Evolutionary conservation across 2,113 vertebrate genomes (phyloP), one percentile per base, ranked within the genome.

Genomic region (Peromyscus maniculatus): DNA sequence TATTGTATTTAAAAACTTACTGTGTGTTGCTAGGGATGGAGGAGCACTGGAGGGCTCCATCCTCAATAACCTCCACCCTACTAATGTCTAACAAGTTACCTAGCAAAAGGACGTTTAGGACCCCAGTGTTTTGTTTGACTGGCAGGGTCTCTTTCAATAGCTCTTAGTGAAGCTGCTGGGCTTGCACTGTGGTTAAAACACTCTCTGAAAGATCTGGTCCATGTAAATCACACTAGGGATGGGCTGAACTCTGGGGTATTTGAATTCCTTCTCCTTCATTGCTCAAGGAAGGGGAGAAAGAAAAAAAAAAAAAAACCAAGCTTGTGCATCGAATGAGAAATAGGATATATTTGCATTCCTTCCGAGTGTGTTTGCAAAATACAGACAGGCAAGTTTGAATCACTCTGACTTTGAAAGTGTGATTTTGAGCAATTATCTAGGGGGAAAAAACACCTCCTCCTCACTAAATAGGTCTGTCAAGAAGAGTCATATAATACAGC

Each of bases 381-480:
- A 97, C 82, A 93, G 98, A 98, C 98, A 98, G 98, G 98, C 98
- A 98, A 98, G 97, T 98, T 98, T 94, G 98, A 98, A 98, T 98
- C 97, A 95, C 97, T 98, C 98, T 98, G 98, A 98, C 98, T 98
- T 98, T 98, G 98, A 98, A 98, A 98, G 98, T 89, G 1, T 97
- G 98, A 98, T 98, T 98, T 98, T 97, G 96, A 98, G 98, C 98
- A 98, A 98, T 99, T 99, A 98, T 98, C 98, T 97, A 59, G 98
- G 97, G 0, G 55, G 2, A 7, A 24, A 93, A 97, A 97, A 91
- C 94, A 96, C 96, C 98, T 98, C 97, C 97, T 97, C 91, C 95
- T 1, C 69, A 91, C 98, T 99, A 98, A 99, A 98, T 98, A 99
- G 98, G 98, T 98, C 98, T 99, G 98, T 99, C 98, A 98, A 94